phyloP scores from a whole-genome alignment of 1,140 invertebrate genomes.

The Mactra quadrangularis region DNA sequence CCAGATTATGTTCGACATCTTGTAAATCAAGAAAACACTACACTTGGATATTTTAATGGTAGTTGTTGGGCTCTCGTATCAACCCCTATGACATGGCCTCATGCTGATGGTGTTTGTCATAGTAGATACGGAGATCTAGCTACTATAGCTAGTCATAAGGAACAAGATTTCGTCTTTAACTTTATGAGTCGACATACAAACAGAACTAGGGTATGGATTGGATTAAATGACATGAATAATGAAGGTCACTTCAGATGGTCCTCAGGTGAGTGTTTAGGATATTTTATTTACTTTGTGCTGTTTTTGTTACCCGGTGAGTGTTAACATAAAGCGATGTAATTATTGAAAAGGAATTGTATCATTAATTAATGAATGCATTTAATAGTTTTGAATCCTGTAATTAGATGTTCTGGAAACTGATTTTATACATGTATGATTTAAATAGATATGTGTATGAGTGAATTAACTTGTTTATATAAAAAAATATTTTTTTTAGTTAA shows the following conservation, averaged over 20 bases:
- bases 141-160: not conserved
- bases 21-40: not conserved
- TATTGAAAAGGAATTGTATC: too few species aligned
- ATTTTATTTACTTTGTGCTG: too few species aligned
- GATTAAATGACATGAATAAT: conserved; percentile 9
- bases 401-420: too few species aligned
- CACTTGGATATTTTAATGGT: conserved; percentile 2
- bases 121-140: conserved; percentile 13
- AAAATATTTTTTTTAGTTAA: too few species aligned
- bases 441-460: too few species aligned
- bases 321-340: too few species aligned
- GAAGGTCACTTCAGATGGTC: conserved; percentile 40
- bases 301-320: too few species aligned
- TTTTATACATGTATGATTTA: too few species aligned
- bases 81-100: not conserved
- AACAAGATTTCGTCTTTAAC: conserved; percentile 22
- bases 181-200: not conserved
- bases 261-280: not conserved
- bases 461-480: too few species aligned
- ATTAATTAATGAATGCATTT: too few species aligned
- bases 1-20: not conserved
- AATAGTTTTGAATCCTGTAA: too few species aligned
- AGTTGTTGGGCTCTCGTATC: conserved; percentile 38
- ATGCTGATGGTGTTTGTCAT: conserved; percentile 19
- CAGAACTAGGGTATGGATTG: conserved; percentile 23